phyloP scores from a whole-genome alignment of 2,797 vertebrate species.

The Amphiprion clarkii region DNA sequence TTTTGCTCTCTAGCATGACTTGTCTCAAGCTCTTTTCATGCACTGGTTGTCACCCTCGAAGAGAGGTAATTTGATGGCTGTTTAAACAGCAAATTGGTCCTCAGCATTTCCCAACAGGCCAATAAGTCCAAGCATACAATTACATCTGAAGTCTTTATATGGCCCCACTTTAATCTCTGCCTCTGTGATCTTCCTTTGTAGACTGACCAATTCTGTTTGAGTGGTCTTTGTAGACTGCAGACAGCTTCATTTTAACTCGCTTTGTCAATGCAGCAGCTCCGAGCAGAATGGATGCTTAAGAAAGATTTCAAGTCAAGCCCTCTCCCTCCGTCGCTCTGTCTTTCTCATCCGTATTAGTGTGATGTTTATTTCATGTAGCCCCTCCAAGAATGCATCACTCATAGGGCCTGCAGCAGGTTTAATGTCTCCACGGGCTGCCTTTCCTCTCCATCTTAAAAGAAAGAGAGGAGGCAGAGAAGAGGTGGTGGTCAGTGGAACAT shows the following conservation, averaged over 20 bases:
- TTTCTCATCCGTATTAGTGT: conserved; percentile 60
- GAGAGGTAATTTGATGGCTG: conserved; percentile 78
- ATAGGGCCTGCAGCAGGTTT: conserved; percentile 62
- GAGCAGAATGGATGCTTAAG: conserved; percentile 39
- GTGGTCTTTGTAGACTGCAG: conserved; percentile 56
- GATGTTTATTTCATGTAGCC: conserved; percentile 80
- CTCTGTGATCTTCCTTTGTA: conserved; percentile 60
- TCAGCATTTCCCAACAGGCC: conserved; percentile 71
- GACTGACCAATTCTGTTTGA: conserved; percentile 57
- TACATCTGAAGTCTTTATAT: conserved; percentile 73
- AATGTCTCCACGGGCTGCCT: conserved; percentile 49
- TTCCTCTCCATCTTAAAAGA: conserved; percentile 41
- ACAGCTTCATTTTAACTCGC: conserved; percentile 57
- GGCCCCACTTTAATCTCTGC: conserved; percentile 59
- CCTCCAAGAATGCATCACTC: conserved; percentile 67
- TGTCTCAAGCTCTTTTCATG: conserved; percentile 71
- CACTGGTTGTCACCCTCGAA: conserved; percentile 70
- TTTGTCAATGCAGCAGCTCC: conserved; percentile 47
- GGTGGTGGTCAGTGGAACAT: conserved; percentile 41
- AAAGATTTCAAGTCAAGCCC: conserved; percentile 32
- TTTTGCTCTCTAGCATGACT: conserved; percentile 63
- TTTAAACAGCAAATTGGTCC: conserved; percentile 80
- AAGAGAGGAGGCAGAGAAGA: conserved; percentile 12
- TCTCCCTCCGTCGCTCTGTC: conserved; percentile 15
- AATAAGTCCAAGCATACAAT: conserved; percentile 73